Conservation (phyloP, 2,888 invertebrate species). For the Aspidiotus rigidus region DNA sequence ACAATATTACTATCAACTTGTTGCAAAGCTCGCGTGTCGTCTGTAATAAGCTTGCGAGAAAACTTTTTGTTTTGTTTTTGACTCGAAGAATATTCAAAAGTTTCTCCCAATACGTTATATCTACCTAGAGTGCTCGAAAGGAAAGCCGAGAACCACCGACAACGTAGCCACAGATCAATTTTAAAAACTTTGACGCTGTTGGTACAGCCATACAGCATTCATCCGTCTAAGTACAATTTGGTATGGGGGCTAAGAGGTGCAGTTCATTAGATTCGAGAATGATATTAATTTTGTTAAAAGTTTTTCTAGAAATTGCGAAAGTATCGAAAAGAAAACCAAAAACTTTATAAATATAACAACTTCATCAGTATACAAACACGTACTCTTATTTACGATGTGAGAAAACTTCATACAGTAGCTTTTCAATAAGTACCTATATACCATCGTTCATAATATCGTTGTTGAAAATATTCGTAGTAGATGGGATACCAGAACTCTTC, state of each 20-base stretch:
- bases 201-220: neutral
- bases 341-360: too few species aligned
- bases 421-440: too few species aligned
- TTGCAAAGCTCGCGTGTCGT: neutral
- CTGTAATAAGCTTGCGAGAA: neutral
- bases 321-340: too few species aligned
- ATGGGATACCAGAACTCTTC: too few species aligned
- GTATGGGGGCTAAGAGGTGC: neutral
- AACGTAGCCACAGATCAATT: neutral
- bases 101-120: neutral
- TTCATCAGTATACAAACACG: too few species aligned
- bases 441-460: too few species aligned
- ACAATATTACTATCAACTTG: neutral
- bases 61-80: neutral
- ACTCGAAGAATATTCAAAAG: neutral
- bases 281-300: constrained; percentile 2
- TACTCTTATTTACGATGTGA: too few species aligned
- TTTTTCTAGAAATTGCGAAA: neutral
- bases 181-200: neutral
- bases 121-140: neutral
- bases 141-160: too few species aligned
- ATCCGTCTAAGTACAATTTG: too few species aligned
- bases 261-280: neutral
- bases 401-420: too few species aligned
- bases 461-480: too few species aligned